Evolutionary conservation across 2,113 vertebrate species (phyloP).

Genomic region (Scatophagus argus): DNA sequence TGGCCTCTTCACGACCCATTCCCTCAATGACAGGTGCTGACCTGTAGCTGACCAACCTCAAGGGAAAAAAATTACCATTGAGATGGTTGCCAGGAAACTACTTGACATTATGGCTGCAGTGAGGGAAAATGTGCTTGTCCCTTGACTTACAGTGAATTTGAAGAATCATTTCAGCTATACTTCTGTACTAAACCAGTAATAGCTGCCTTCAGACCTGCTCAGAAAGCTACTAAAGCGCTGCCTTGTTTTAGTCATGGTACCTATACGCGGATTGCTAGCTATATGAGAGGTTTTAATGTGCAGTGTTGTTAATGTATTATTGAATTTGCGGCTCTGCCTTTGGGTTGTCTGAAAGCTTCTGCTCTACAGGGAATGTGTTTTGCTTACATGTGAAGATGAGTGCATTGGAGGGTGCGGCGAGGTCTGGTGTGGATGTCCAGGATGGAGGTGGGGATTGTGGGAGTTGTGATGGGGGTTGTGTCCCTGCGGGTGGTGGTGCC

Average conservation of each 20-base stretch:
- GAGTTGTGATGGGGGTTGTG: conserved; percentile 94
- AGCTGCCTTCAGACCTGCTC: conserved; percentile 52
- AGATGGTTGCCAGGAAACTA: conserved; percentile 64
- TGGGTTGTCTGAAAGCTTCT: conserved; percentile 39
- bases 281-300: conserved; percentile 52
- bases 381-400: conserved; percentile 92
- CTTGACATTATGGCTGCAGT: conserved; percentile 50
- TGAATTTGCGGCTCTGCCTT: conserved; percentile 56
- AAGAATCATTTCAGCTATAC: conserved; percentile 53
- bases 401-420: conserved; percentile 93
- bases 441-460: conserved; percentile 94
- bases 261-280: conserved; percentile 12
- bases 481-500: conserved; percentile 93
- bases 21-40: conserved; percentile 37
- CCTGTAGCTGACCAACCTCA: conserved; percentile 61
- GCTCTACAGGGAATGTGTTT: background rate
- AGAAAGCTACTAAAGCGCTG: conserved; percentile 33
- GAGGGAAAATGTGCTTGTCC: conserved; percentile 54
- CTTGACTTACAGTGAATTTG: conserved; percentile 45
- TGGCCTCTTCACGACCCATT: conserved; percentile 57
- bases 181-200: conserved; percentile 55
- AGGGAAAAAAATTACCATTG: conserved; percentile 46
- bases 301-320: conserved; percentile 59
- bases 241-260: conserved; percentile 42
- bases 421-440: conserved; percentile 92